Evolutionary conservation across 2,113 vertebrate species (phyloP).

Genomic region (Sebastes fasciatus): DNA sequence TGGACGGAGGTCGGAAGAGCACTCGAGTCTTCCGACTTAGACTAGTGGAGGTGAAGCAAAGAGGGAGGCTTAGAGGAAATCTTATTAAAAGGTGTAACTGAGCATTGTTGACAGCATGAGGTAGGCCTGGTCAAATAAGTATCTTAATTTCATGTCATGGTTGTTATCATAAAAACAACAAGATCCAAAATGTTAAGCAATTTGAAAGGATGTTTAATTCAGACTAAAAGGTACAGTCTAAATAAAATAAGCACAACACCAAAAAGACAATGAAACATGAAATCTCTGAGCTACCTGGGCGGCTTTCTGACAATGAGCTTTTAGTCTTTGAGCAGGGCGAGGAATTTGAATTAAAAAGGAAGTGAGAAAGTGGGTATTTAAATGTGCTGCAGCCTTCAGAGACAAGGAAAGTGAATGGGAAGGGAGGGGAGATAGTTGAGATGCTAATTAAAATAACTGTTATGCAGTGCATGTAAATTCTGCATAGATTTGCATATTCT

Average conservation of each 20-base stretch:
- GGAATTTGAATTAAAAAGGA: conserved; percentile 68
- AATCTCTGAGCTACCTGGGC: conserved; percentile 37
- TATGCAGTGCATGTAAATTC: conserved; percentile 96
- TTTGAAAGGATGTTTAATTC: conserved; percentile 14
- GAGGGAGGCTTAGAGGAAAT: conserved; percentile 52
- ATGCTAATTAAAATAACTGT: conserved; percentile 95
- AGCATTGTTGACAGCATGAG: conserved; percentile 21
- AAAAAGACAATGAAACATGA: conserved; percentile 6
- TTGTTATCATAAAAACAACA: conserved; percentile 14
- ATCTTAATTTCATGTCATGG: conserved; percentile 12
- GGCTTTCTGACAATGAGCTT: conserved; percentile 41
- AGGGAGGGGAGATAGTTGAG: conserved; percentile 82
- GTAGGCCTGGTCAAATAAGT: neutral
- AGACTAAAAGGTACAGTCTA: neutral
- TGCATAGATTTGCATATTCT: conserved; percentile 99
- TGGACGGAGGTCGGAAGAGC: conserved; percentile 91
- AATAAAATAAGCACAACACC: conserved; percentile 40
- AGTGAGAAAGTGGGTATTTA: conserved; percentile 70
- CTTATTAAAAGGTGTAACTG: conserved; percentile 31
- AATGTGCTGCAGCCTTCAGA: conserved; percentile 82
- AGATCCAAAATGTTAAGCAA: conserved; percentile 11
- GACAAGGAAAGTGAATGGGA: conserved; percentile 65
- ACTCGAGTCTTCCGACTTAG: conserved; percentile 93
- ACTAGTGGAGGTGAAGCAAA: conserved; percentile 86
- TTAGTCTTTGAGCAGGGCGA: conserved; percentile 47